Conservation (phyloP, 2,797 vertebrate species). For the Tapirus indicus region DNA sequence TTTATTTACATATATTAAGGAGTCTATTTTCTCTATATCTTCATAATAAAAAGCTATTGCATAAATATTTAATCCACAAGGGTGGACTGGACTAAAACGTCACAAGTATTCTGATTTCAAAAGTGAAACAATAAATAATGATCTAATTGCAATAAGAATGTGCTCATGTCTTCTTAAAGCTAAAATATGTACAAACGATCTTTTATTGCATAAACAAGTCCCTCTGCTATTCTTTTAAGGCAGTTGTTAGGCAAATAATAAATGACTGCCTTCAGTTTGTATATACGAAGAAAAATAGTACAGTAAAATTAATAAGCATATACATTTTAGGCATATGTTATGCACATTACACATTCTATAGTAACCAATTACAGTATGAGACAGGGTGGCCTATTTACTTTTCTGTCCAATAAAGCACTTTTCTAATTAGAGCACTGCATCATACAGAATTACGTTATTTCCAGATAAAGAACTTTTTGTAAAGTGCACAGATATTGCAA, state of each 20-base stretch:
- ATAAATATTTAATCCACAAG: constrained; percentile 32
- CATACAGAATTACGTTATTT: constrained; percentile 62
- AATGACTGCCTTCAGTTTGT: neutral
- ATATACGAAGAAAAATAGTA: constrained; percentile 24
- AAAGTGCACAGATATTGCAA: constrained; percentile 68
- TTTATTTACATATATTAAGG: neutral
- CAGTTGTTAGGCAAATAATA: neutral
- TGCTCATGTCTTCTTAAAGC: constrained; percentile 28
- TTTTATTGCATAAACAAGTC: neutral
- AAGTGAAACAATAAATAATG: constrained; percentile 51
- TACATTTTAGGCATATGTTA: neutral
- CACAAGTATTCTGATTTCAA: constrained; percentile 8
- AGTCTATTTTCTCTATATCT: neutral
- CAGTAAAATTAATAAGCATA: constrained; percentile 42
- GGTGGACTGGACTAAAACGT: neutral
- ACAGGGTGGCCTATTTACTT: constrained; percentile 63
- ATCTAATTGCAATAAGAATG: constrained; percentile 1
- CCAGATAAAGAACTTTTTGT: constrained; percentile 60
- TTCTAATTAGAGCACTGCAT: constrained; percentile 78
- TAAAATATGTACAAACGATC: neutral
- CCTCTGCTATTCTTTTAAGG: constrained; percentile 13
- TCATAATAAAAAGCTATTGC: constrained; percentile 9
- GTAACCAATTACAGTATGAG: constrained; percentile 41
- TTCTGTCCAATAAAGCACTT: constrained; percentile 69
- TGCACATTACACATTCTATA: neutral